Percentiles rank a stretch among this genome's conserved stretches.
Evolutionary conservation across 1,140 invertebrate genomes (phyloP).

Genomic region (Bombus pyrosoma): DNA sequence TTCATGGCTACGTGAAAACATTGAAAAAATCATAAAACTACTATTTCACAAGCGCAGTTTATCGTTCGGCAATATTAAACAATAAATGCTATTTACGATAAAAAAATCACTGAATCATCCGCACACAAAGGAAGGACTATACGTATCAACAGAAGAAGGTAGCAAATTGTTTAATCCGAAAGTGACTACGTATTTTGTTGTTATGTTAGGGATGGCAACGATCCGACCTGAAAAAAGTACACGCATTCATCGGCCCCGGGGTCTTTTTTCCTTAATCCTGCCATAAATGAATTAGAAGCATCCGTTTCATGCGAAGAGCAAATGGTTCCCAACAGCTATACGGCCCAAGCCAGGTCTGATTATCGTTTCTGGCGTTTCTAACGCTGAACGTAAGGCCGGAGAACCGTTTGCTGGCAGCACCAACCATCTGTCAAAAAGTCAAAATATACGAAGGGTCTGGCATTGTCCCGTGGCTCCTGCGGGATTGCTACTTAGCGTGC

Average conservation of each 20-base stretch:
- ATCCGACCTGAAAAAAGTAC: constrained; percentile 28
- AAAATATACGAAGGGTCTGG: constrained; percentile 78
- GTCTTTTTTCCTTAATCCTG: constrained; percentile 31
- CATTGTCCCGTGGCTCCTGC: constrained; percentile 75
- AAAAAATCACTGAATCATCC: neutral
- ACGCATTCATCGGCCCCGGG: neutral
- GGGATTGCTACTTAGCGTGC: constrained; percentile 79
- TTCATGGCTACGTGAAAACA: too few species aligned
- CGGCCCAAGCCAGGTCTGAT: neutral
- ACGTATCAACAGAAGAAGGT: neutral
- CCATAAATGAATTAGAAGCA: constrained; percentile 42
- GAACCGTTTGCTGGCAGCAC: constrained; percentile 37
- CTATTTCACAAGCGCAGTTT: too few species aligned
- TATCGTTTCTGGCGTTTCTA: neutral
- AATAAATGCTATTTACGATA: neutral
- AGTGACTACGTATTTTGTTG: constrained; percentile 3
- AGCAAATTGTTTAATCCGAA: constrained; percentile 33
- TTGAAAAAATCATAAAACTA: too few species aligned
- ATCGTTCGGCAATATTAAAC: neutral
- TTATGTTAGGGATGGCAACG: neutral
- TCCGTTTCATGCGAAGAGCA: constrained; percentile 1
- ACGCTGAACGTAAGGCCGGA: constrained; percentile 13
- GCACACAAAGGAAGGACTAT: too few species aligned
- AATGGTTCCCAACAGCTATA: constrained; percentile 1
- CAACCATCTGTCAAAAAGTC: constrained; percentile 80